phyloP scores from a whole-genome alignment of 1,140 invertebrate genomes.

The Piezodorus guildinii region DNA sequence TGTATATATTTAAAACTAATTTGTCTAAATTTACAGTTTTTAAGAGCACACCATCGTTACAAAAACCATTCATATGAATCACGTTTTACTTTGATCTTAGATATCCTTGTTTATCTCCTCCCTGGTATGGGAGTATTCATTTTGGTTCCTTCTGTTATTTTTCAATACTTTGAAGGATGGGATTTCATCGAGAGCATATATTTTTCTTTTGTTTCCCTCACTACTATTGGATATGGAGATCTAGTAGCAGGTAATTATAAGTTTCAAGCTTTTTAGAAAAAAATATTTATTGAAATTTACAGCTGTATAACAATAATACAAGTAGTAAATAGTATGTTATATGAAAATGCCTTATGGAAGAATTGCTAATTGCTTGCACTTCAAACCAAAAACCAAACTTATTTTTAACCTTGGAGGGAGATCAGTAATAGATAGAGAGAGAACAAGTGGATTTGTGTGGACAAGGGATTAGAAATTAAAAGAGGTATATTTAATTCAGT shows the following conservation, averaged over 20 bases:
- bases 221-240: constrained; percentile 91
- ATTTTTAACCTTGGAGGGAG: too few relatives aligned
- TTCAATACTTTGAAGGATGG: constrained; percentile 80
- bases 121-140: constrained; percentile 83
- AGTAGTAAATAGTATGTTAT: too few relatives aligned
- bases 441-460: too few relatives aligned
- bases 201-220: constrained; percentile 82
- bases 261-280: too few relatives aligned
- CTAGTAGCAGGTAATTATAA: constrained; percentile 61
- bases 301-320: too few relatives aligned
- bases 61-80: constrained; percentile 58
- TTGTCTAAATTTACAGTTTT: constrained; percentile 41
- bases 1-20: not conserved
- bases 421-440: too few relatives aligned
- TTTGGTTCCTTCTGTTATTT: constrained; percentile 81
- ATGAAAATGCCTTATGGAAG: too few relatives aligned
- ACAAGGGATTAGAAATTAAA: too few relatives aligned
- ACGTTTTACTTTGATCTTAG: constrained; percentile 57
- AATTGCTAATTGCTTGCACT: too few relatives aligned
- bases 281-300: too few relatives aligned
- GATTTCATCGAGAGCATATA: constrained; percentile 80
- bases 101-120: constrained; percentile 65
- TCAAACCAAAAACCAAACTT: too few relatives aligned
- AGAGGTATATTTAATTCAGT: too few relatives aligned
- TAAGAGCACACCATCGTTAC: constrained; percentile 58